Conservation (phyloP, 2,888 invertebrate genomes). For the Vandiemenella viatica region DNA sequence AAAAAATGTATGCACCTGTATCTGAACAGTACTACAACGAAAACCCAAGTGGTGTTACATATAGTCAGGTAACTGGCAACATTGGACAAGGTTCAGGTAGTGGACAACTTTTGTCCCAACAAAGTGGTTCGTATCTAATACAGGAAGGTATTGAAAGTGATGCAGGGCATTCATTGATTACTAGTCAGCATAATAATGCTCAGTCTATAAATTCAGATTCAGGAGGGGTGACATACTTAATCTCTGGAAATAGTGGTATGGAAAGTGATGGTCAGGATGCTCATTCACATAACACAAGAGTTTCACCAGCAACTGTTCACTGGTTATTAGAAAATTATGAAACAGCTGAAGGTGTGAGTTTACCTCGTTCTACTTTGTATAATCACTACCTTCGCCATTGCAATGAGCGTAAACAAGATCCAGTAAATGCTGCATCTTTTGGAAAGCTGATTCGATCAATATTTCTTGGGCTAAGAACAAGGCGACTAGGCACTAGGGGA, state of each 20-base stretch:
- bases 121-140: neutral
- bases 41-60: neutral
- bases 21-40: neutral
- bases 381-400: constrained; percentile 95
- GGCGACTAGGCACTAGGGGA: constrained; percentile 88
- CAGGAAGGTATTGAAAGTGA: neutral
- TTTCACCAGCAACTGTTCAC: constrained; percentile 37
- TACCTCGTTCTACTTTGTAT: constrained; percentile 90
- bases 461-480: constrained; percentile 89
- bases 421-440: constrained; percentile 98
- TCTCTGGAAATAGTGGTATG: neutral
- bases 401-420: constrained; percentile 80
- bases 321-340: constrained; percentile 98
- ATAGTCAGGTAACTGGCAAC: neutral
- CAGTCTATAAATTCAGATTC: neutral
- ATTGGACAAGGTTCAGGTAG: neutral
- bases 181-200: neutral
- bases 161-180: neutral
- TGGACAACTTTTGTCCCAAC: neutral
- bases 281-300: neutral
- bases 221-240: neutral
- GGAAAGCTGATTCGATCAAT: constrained; percentile 97
- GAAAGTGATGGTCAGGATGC: neutral
- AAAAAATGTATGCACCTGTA: neutral
- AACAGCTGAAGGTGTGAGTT: constrained; percentile 85